Evolutionary conservation across 2,113 vertebrate species (phyloP).

Genomic region (Sinocyclocheilus anshuiensis): DNA sequence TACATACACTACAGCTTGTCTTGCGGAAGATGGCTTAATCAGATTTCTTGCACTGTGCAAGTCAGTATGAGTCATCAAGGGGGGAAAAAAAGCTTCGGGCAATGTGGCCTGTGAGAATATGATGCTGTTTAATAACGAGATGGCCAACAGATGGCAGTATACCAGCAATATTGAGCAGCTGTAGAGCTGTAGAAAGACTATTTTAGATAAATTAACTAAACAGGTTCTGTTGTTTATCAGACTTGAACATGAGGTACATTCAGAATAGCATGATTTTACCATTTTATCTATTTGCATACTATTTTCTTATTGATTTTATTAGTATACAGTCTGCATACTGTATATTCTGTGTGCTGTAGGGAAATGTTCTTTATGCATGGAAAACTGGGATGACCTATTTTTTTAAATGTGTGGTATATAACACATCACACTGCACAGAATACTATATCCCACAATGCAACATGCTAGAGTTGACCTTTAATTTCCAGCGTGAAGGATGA

Average conservation of each 20-base stretch:
- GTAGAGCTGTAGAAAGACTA: neutral
- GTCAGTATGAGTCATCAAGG: conserved; percentile 6
- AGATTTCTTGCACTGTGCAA: neutral
- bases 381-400: neutral
- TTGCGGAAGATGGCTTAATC: neutral
- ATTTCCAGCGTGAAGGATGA: no score
- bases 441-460: neutral
- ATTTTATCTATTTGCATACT: neutral
- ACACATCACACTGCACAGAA: neutral
- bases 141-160: conserved; percentile 52
- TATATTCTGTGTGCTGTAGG: neutral
- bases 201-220: neutral
- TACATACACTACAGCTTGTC: conserved; percentile 1
- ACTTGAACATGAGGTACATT: neutral
- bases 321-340: neutral
- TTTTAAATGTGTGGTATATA: neutral
- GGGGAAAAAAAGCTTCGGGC: neutral
- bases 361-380: neutral
- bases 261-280: neutral
- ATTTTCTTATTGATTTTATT: neutral
- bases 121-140: neutral
- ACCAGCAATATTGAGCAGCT: conserved; percentile 24
- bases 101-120: neutral
- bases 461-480: no score
- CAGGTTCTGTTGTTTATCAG: neutral